These are phyloP conservation scores for Eudemis profundana DNA, from an alignment of 2,888 invertebrate species.

Conservation along the genomic window DNA sequence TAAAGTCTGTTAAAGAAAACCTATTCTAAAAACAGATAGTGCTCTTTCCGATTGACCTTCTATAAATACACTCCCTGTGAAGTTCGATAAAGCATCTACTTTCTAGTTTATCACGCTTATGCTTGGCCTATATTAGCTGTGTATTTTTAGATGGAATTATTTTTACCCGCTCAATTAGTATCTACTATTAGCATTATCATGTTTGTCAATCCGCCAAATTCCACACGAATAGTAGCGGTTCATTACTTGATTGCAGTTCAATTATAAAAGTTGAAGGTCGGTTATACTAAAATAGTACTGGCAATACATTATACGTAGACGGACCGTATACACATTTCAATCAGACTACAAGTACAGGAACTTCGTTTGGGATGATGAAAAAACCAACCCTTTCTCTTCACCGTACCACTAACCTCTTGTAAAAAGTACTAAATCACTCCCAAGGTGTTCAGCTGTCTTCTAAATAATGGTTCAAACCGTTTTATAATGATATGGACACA, in stretches of 20 bases:
- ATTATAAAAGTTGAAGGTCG: slow-evolving; percentile 43
- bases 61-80: slow-evolving; percentile 25
- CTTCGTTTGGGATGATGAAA: too few species aligned
- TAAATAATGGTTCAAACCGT: too few species aligned
- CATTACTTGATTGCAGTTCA: slow-evolving; percentile 40
- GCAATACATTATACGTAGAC: not conserved
- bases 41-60: slow-evolving; percentile 17
- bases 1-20: not conserved
- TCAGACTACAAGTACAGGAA: too few species aligned
- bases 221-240: slow-evolving; percentile 23
- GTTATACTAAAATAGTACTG: slow-evolving; percentile 20
- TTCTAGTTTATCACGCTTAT: slow-evolving; percentile 16
- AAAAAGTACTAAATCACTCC: too few species aligned
- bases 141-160: slow-evolving; percentile 38
- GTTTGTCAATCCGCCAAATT: slow-evolving; percentile 44
- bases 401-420: too few species aligned
- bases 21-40: slow-evolving; percentile 11
- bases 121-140: slow-evolving; percentile 25
- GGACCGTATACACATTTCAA: not conserved
- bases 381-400: too few species aligned
- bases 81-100: slow-evolving; percentile 13
- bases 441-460: too few species aligned
- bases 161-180: slow-evolving; percentile 33
- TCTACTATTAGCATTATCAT: slow-evolving; percentile 37
- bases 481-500: too few species aligned